A percentile compares a stretch with the other conserved stretches of the same genome.
phyloP scores from a whole-genome alignment of 2,113 vertebrate genomes.

The Cyanistes caeruleus region DNA sequence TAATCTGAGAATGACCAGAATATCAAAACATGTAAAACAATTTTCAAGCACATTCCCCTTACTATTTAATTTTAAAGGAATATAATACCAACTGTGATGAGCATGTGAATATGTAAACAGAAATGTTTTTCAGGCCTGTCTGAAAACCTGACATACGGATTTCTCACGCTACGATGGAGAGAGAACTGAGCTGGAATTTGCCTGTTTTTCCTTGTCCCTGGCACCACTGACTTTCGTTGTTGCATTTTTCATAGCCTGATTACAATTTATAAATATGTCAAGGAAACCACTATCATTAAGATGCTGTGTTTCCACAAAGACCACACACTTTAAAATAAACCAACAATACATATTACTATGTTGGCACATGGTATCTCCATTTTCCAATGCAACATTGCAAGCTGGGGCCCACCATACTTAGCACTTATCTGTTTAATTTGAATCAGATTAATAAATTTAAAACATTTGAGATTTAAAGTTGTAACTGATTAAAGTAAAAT shows the following conservation, averaged over 20 bases:
- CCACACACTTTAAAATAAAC: constrained; percentile 23
- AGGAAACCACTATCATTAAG: not conserved
- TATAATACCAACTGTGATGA: not conserved
- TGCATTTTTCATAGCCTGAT: constrained; percentile 24
- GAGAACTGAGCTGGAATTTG: not conserved
- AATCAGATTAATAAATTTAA: constrained; percentile 9
- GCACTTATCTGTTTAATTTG: not conserved
- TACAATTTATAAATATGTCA: constrained; percentile 34
- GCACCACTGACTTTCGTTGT: not conserved
- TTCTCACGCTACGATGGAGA: not conserved
- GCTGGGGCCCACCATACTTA: not conserved
- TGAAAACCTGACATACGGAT: not conserved
- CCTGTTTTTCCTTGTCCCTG: not conserved
- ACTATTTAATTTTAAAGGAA: not conserved
- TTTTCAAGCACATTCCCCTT: not conserved
- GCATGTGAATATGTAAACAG: not conserved
- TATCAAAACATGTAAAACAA: not conserved
- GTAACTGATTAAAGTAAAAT: not conserved
- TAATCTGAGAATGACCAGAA: not conserved
- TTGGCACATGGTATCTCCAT: not conserved
- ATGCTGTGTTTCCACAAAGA: constrained; percentile 13
- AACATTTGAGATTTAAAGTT: not conserved
- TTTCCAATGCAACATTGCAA: not conserved
- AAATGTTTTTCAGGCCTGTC: not conserved
- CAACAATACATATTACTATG: not conserved